phyloP scores from a whole-genome alignment of 2,888 invertebrate species.

The Bombylius major region DNA sequence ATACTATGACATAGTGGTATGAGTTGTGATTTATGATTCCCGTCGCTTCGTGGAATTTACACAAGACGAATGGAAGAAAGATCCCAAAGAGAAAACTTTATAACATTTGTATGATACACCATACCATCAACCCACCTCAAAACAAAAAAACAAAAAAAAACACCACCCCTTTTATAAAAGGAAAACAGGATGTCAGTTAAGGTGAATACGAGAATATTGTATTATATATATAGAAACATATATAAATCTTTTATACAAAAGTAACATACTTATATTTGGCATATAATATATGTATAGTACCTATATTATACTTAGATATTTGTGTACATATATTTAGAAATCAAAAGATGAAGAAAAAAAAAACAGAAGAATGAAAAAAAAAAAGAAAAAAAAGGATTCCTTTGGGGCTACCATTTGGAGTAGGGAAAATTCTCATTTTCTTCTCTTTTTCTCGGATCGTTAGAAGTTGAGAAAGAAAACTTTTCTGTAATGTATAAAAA shows the following conservation, averaged over 20 bases:
- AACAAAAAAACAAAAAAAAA: neutral
- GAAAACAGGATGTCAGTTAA: neutral
- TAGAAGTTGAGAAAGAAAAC: too few species aligned
- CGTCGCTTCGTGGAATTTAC: conserved; percentile 25
- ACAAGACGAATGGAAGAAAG: conserved; percentile 21
- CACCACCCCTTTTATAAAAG: neutral
- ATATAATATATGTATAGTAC: neutral
- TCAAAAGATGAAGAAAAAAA: neutral
- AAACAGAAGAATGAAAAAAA: too few species aligned
- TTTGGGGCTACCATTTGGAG: neutral
- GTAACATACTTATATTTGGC: neutral
- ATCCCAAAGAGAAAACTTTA: conserved; percentile 13
- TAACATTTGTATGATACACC: too few species aligned
- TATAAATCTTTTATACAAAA: neutral
- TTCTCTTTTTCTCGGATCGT: neutral
- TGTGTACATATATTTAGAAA: neutral
- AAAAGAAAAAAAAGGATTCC: neutral
- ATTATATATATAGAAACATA: neutral
- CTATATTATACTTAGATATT: neutral
- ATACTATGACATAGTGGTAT: conserved; percentile 30
- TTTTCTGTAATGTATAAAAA: too few species aligned
- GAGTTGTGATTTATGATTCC: conserved; percentile 34
- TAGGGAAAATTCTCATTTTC: neutral
- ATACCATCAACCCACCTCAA: neutral
- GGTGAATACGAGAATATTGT: neutral